phyloP scores from a whole-genome alignment of 35 echinoderm and acorn worm species.

The Eucidaris tribuloides region DNA sequence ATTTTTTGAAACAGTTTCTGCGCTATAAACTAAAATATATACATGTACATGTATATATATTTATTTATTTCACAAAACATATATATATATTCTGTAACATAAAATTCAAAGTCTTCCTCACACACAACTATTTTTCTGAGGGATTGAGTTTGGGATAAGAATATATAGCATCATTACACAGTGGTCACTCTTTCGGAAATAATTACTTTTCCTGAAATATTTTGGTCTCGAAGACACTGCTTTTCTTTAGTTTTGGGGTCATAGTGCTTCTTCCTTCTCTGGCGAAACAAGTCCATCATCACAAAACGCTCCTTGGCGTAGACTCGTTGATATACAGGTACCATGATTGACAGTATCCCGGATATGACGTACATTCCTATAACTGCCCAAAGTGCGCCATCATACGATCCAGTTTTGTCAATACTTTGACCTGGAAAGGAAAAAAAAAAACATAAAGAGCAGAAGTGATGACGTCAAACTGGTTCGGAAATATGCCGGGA shows the following conservation, averaged over 20 bases:
- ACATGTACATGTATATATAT: no score
- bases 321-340: conserved; percentile 72
- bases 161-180: not conserved
- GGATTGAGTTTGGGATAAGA: no score
- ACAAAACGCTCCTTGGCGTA: conserved; percentile 68
- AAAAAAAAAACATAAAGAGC: no score
- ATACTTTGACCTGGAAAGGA: conserved; percentile 84
- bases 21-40: no score
- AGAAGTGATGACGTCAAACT: no score
- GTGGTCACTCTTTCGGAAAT: not conserved
- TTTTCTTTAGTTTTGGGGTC: not conserved
- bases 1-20: no score
- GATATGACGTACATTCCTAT: conserved; percentile 64
- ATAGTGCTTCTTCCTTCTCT: not conserved
- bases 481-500: no score
- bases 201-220: not conserved
- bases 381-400: conserved; percentile 51
- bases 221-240: not conserved
- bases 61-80: no score
- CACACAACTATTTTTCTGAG: no score
- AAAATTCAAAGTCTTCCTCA: no score
- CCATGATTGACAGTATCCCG: conserved; percentile 38
- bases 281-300: conserved; percentile 6
- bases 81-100: no score
- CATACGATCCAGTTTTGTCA: conserved; percentile 71